Base-by-base conservation (phyloP, 2,113 vertebrate species). In the Ciconia maguari region DNA sequence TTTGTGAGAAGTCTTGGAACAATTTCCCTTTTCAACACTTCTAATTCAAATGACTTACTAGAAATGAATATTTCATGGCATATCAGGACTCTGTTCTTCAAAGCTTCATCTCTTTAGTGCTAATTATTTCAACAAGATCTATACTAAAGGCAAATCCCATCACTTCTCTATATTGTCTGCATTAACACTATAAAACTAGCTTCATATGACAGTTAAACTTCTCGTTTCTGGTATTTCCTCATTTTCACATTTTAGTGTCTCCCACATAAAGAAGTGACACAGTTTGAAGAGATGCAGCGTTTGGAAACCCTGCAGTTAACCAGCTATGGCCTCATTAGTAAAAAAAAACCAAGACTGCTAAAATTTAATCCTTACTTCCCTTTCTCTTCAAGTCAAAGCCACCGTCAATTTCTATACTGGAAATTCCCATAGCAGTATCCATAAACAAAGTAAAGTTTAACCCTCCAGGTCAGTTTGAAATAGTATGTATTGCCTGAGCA, bases 91-190 rank as follows among this genome's bases (percentile, higher is more conserved):
- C 49, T 20, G 26, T 51, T 83, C 89, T 87, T 87, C 77, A 95
- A 90, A 79, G 60, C 22, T 91, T 92, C 12, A 0, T 93, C 65
- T 72, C 86, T 95, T 94, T 76, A 94, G 69, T 26, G 24, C 36
- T 89, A 89, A 91, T 96, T 96, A 94, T 72, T 94, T 95, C 61
- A 87, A 75, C 66, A 94, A 83, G 57, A 82, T 48, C 26, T 69
- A 20, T 69, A 79, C 3, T 7, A 85, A 92, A 91, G 77, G 52
- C 89, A 94, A 84, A 85, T 64, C 76, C 75, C 81, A 80, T 32
- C 70, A 65, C 44, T 91, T 90, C 79, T 78, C 68, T 89, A 6
- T 88, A 81, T 68, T 38, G n/a, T 74, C 71, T 93, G 34, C 60
- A 81, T 60, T 89, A 85, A 85, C 36, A 38, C 57, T 70, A 24